Evolutionary conservation across 2,797 vertebrate species (phyloP).

Genomic region (Rhinoraja longicauda): DNA sequence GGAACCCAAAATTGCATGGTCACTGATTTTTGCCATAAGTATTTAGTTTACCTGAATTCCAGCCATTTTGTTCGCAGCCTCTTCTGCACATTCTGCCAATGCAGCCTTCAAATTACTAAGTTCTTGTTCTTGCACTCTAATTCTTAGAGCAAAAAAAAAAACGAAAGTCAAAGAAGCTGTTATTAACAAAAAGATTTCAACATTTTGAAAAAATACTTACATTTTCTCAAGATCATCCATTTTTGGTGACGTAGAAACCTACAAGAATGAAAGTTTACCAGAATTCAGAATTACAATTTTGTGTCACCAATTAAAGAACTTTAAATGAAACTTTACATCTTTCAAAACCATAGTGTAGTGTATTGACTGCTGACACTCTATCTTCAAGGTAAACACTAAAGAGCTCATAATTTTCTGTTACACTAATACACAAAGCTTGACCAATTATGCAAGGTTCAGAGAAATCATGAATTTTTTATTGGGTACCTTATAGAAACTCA

Average conservation of each 20-base stretch:
- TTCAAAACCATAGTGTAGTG: neutral
- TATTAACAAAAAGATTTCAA: neutral
- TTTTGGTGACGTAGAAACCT: conserved; percentile 51
- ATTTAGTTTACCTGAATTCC: conserved; percentile 19
- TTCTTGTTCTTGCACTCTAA: conserved; percentile 16
- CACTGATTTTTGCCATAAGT: neutral
- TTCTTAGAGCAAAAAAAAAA: conserved; percentile 6
- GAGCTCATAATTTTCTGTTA: neutral
- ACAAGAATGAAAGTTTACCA: conserved; percentile 32
- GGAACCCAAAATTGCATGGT: neutral
- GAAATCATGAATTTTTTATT: neutral
- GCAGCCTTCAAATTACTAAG: neutral
- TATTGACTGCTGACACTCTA: neutral
- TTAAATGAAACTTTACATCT: neutral
- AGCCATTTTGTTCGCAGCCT: neutral
- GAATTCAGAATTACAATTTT: conserved; percentile 39
- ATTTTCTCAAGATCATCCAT: conserved; percentile 55
- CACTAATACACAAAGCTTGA: neutral
- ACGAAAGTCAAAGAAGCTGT: neutral
- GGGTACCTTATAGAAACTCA: neutral
- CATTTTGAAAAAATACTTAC: conserved; percentile 55
- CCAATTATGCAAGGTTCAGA: neutral
- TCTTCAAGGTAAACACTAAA: neutral
- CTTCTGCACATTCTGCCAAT: neutral
- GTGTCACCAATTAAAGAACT: neutral